A percentile compares a stretch with the other conserved stretches of the same genome.
phyloP scores from a whole-genome alignment of 2,888 invertebrate genomes.

The Epirrita christyi region DNA sequence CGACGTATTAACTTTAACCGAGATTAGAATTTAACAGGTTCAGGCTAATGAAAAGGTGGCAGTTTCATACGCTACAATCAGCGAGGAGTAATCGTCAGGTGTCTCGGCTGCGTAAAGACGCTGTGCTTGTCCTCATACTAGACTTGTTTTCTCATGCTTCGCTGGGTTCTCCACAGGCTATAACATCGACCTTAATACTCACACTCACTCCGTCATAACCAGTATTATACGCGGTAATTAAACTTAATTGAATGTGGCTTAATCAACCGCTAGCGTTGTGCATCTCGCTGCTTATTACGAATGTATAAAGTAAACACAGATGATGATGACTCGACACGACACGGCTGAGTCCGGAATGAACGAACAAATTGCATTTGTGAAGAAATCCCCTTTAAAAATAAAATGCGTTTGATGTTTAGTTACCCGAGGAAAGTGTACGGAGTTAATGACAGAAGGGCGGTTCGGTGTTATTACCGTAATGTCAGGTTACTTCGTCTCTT shows the following conservation, averaged over 20 bases:
- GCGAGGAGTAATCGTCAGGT: conserved; percentile 52
- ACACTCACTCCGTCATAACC: conserved; percentile 48
- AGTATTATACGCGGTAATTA: conserved; percentile 49
- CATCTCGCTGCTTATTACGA: conserved; percentile 41
- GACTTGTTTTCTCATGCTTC: conserved; percentile 58
- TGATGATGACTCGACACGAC: conserved; percentile 32
- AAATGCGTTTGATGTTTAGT: conserved; percentile 65
- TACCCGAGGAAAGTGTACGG: conserved; percentile 73
- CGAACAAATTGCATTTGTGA: conserved; percentile 57
- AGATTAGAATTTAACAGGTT: conserved; percentile 40
- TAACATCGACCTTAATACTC: conserved; percentile 37
- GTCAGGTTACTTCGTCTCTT: conserved; percentile 75
- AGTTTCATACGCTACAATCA: conserved; percentile 51
- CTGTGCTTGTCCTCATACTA: conserved; percentile 40
- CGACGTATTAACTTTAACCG: conserved; percentile 33
- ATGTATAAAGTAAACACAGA: conserved; percentile 29
- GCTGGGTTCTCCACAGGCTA: conserved; percentile 42
- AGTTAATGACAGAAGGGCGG: conserved; percentile 80
- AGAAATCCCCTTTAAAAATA: conserved; percentile 60
- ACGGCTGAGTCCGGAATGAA: conserved; percentile 26
- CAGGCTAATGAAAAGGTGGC: conserved; percentile 54
- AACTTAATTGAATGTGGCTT: conserved; percentile 47
- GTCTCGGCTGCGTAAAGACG: conserved; percentile 41
- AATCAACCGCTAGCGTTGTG: conserved; percentile 43
- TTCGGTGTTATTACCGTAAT: conserved; percentile 79